Evolutionary conservation across 2,888 invertebrate genomes (phyloP), one percentile per base, ranked within the genome.

Genomic region (Luffia ferchaultella): DNA sequence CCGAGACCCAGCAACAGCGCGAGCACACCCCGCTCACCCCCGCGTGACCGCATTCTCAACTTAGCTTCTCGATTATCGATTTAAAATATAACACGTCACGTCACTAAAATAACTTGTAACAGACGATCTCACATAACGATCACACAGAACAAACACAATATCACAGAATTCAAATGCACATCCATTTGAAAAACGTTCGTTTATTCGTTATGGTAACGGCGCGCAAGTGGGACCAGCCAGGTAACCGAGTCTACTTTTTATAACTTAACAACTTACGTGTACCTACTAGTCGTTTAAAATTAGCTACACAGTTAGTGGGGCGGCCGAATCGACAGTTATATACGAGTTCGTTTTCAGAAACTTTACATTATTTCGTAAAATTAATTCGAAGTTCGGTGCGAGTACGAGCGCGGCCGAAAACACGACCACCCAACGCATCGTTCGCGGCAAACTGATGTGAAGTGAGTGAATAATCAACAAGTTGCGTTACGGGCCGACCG

Each of bases 171-270:
- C 63, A 70, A 77, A 76, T 75, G 73, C 79, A 79, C 78, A 78
- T 79, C 76, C 79, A 83, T 83, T 82, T 80, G 76, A 80, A 82
- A 80, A 78, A 76, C 76, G 74, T 82, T 73, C 80, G 78, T 80
- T 80, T 78, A 77, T 78, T 77, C 78, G 73, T 78, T 76, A 77
- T 71, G 73, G 71, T 73, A 74, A 76, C 77, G 75, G 77, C 76
- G 69, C 72, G 63, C 67, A 65, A 69, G 66, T 75, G 77, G 75
- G 78, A 72, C 74, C 73, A 74, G 67, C 70, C 80, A 82, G 82
- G 80, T 82, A 80, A 74, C 73, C 73, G 74, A 74, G 73, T 73
- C 68, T 76, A 73, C 78, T 75, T 79, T 80, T 70, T 73, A 70
- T 75, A 68, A 77, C 70, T 75, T 76, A 76, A 73, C 3, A 78